Base-by-base conservation (phyloP, 2,113 vertebrate species). In the Oreochromis niloticus region DNA sequence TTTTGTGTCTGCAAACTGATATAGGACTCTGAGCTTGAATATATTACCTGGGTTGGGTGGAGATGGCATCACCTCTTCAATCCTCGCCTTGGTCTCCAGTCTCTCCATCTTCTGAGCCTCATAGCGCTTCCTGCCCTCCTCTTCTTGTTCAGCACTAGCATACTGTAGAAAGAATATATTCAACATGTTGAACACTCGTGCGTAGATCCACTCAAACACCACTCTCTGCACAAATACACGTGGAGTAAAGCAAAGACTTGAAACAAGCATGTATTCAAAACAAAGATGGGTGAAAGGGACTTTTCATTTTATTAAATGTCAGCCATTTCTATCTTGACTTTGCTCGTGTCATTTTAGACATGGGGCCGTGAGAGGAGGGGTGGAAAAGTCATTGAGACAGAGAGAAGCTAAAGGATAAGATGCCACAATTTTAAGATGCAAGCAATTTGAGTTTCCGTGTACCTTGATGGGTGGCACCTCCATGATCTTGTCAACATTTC, bases 391-490 rank as follows among this genome's bases (percentile, higher is more conserved):
- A 78, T 16, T 52, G 46, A 52, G 43, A 50, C 43, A 32, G 43
- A 50, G 46, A 78, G 27, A 34, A 78, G 43, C 43, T 46, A 46
- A 73, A 73, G 13, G 22, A 46, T 17, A 46, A 73, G 46, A 73
- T 32, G 9, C 27, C 46, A 52, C 73, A 78, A 12, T 78, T 78
- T 50, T 52, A n/a, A 52, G 73, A 78, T 78, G 46, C 30, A 32
- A 78, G 46, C 3, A 34, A 52, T 19, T 24, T 19, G 84, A 24
- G 27, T 61, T 80, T 81, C 17, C 19, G 82, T 95, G 94, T 96
- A 99, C 98, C 98, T 97, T 95, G 19, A 99, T 97, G 1, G 98
- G 97, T 6, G 99, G 98, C 89, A 99, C 98, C 86, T 99, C 97
- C 14, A 96, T 89, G 89, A 99, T 96, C 95, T 97, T 98, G 93